phyloP scores from a whole-genome alignment of 2,888 invertebrate species.

The Fissipunctia ypsillon region DNA sequence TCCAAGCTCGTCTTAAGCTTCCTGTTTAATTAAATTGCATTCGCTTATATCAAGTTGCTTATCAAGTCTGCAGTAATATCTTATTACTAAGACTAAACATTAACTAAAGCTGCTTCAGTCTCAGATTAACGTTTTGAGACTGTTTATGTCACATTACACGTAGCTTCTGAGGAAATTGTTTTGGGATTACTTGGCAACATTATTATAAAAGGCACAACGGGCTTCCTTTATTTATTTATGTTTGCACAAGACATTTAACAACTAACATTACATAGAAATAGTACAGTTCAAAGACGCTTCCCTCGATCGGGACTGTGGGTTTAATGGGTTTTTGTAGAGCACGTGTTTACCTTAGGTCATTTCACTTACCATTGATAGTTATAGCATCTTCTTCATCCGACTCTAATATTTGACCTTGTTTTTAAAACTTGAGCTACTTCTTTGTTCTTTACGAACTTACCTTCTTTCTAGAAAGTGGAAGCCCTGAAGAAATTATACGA shows the following conservation, averaged over 20 bases:
- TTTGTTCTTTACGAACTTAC: background rate
- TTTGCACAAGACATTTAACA: background rate
- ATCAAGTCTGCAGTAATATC: conserved; percentile 60
- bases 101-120: conserved; percentile 52
- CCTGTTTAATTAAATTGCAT: conserved; percentile 63
- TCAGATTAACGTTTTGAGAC: conserved; percentile 40
- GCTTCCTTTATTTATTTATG: conserved; percentile 1
- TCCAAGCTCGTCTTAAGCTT: conserved; percentile 53
- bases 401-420: background rate
- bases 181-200: conserved; percentile 19
- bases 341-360: too few relatives aligned
- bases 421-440: background rate
- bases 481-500: conserved; percentile 76
- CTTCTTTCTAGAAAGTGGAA: conserved; percentile 78
- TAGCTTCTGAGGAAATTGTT: conserved; percentile 30
- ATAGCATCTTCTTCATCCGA: background rate
- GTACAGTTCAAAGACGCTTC: too few relatives aligned
- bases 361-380: background rate
- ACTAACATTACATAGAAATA: too few relatives aligned
- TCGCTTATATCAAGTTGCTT: conserved; percentile 59
- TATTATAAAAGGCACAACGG: conserved; percentile 7
- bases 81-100: conserved; percentile 63
- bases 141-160: conserved; percentile 35
- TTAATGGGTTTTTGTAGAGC: too few relatives aligned
- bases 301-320: too few relatives aligned